These are phyloP conservation scores for Axis porcinus DNA, from an alignment of 2,113 vertebrate genomes.

Conservation along the genomic window DNA sequence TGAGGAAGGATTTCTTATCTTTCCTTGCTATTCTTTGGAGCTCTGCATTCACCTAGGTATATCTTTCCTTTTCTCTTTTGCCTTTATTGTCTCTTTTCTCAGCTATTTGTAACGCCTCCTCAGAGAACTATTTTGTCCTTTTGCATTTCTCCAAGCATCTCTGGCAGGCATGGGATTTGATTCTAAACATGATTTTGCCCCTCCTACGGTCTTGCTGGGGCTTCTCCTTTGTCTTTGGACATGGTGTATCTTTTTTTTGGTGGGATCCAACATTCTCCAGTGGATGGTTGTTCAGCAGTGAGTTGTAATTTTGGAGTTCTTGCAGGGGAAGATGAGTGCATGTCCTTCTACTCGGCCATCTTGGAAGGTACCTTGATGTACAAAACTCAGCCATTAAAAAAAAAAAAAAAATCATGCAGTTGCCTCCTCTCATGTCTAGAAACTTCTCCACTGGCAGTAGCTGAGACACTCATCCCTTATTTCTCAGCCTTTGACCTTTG, in stretches of 20 bases:
- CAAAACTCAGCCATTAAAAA: neutral
- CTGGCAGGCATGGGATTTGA: neutral
- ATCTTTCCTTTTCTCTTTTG: neutral
- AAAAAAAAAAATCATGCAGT: neutral
- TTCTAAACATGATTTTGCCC: fast-evolving
- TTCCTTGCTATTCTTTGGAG: neutral
- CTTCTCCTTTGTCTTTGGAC: neutral
- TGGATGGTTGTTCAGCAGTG: neutral
- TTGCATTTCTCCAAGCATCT: neutral
- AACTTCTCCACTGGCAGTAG: neutral
- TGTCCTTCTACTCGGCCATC: neutral
- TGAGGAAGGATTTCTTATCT: neutral
- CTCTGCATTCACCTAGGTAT: neutral
- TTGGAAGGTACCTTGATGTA: neutral
- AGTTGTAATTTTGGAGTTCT: neutral
- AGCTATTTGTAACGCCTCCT: neutral
- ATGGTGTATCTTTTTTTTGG: neutral
- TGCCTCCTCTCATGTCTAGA: neutral
- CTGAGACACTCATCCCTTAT: neutral
- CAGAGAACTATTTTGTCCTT: neutral
- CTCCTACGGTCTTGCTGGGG: fast-evolving
- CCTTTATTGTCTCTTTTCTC: neutral
- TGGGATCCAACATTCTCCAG: neutral
- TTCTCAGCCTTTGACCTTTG: neutral
- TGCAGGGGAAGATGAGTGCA: neutral